These are phyloP conservation scores for Dynastes grantii DNA, from an alignment of 2,888 invertebrate species.

Conservation along the genomic window DNA sequence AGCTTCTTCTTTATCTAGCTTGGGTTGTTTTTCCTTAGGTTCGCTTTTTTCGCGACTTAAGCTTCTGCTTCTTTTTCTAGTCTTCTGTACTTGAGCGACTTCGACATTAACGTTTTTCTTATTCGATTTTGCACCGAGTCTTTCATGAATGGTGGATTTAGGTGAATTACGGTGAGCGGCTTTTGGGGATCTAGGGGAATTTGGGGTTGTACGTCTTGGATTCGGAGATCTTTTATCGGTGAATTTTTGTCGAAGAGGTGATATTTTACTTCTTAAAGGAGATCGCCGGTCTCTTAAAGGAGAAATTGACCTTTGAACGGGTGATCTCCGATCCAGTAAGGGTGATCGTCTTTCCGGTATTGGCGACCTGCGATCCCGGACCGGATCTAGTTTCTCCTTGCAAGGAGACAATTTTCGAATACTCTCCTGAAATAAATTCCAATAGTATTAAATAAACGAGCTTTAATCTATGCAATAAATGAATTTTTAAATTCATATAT, in stretches of 20 bases:
- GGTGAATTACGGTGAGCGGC: conserved; percentile 44
- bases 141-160: conserved; percentile 59
- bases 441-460: too few relatives aligned
- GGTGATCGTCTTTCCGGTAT: conserved; percentile 33
- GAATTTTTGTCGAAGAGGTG: conserved; percentile 37
- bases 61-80: conserved; percentile 41
- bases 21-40: conserved; percentile 11
- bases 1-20: conserved; percentile 55
- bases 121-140: conserved; percentile 58
- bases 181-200: conserved; percentile 51
- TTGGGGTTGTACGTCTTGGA: conserved; percentile 47
- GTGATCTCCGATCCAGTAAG: conserved; percentile 25
- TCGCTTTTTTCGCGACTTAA: conserved; percentile 47
- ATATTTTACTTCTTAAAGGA: conserved; percentile 42
- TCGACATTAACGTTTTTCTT: conserved; percentile 1
- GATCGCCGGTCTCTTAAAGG: conserved; percentile 49
- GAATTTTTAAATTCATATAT: too few relatives aligned
- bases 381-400: conserved; percentile 40
- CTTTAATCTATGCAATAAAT: too few relatives aligned
- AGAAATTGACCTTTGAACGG: conserved; percentile 48
- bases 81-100: background rate
- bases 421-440: conserved; percentile 11
- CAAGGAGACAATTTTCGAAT: conserved; percentile 23
- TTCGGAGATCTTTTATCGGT: conserved; percentile 35
- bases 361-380: conserved; percentile 61